These are phyloP conservation scores for Notodonta ziczac DNA, from an alignment of 2,888 invertebrate species.

Conservation along the genomic window DNA sequence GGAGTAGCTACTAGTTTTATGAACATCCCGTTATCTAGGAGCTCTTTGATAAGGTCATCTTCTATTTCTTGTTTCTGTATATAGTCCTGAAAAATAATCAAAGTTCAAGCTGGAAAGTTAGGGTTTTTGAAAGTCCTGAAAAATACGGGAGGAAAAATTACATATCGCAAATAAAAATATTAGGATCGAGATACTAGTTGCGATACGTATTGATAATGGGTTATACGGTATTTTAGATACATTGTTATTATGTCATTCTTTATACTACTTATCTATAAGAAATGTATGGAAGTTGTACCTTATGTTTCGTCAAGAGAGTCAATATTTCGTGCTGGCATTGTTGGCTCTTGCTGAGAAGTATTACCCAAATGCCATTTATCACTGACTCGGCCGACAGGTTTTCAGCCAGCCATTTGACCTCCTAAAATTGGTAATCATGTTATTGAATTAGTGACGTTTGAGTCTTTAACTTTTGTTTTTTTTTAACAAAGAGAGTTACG, in stretches of 20 bases:
- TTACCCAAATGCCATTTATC: slow-evolving; percentile 63
- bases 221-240: too few species aligned
- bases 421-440: slow-evolving; percentile 49
- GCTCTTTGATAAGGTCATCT: slow-evolving; percentile 64
- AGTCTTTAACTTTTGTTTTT: too few species aligned
- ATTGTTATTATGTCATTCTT: too few species aligned
- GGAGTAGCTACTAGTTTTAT: slow-evolving; percentile 65
- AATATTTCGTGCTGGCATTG: slow-evolving; percentile 48
- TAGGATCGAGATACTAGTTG: too few species aligned
- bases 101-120: background rate
- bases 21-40: slow-evolving; percentile 69
- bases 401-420: slow-evolving; percentile 57
- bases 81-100: slow-evolving; percentile 52
- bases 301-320: slow-evolving; percentile 47
- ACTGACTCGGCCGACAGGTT: slow-evolving; percentile 40
- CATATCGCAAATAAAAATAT: too few species aligned
- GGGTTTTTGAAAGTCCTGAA: too few species aligned
- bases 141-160: background rate
- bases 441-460: too few species aligned
- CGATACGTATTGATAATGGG: too few species aligned
- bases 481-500: too few species aligned
- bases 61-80: slow-evolving; percentile 58
- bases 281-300: slow-evolving; percentile 45
- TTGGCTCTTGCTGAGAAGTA: slow-evolving; percentile 62
- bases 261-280: too few species aligned